Evolutionary conservation across 2,113 vertebrate genomes (phyloP).

Genomic region (Coregonus clupeaformis): DNA sequence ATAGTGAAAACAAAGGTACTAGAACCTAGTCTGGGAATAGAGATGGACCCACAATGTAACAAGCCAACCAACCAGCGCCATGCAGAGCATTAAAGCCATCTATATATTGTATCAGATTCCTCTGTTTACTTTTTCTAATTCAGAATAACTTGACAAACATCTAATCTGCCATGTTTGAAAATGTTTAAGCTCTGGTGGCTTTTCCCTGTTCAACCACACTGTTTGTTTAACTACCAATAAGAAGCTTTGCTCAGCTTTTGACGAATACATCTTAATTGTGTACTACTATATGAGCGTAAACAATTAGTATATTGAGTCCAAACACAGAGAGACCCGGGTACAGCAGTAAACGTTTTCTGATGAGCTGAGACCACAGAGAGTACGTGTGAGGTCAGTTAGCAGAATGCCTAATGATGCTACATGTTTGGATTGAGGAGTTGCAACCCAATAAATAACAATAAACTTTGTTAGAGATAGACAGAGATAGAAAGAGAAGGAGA

Average conservation of each 20-base stretch:
- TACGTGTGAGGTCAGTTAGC: background rate
- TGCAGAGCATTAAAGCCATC: background rate
- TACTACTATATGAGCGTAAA: background rate
- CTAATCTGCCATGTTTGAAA: background rate
- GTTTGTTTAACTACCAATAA: constrained; percentile 18
- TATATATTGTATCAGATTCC: background rate
- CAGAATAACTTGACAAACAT: background rate
- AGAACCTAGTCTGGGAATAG: no score
- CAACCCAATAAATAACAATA: background rate
- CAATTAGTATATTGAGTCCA: constrained; percentile 9
- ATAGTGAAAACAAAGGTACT: no score
- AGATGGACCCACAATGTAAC: no score
- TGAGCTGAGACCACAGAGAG: background rate
- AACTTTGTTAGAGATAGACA: background rate
- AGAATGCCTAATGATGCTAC: background rate
- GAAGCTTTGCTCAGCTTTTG: constrained; percentile 19
- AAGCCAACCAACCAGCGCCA: background rate
- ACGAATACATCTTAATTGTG: constrained; percentile 9
- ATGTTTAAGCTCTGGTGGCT: background rate
- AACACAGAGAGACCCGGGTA: background rate
- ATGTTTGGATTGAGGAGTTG: background rate
- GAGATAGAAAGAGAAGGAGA: no score
- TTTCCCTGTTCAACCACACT: background rate
- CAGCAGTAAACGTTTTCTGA: background rate
- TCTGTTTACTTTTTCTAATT: constrained; percentile 1